Base-by-base conservation (phyloP, 2,888 invertebrate genomes). In the Metalampra italica region DNA sequence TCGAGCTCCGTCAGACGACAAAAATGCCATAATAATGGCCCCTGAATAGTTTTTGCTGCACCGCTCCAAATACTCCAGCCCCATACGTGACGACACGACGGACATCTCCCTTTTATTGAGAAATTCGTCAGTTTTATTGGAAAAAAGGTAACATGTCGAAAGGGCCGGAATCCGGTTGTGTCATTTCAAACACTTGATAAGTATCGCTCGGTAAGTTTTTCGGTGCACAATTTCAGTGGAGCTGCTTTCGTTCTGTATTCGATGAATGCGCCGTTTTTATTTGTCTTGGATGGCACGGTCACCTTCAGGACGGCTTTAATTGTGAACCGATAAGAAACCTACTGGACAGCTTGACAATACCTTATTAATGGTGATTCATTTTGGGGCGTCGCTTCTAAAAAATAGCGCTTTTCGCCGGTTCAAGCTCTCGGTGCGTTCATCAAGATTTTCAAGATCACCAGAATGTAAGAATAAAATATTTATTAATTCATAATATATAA, bases 101-200 rank as follows among this genome's bases (percentile, higher is more conserved):
- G 77, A 80, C 84, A 84, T 86, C 86, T 83, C 84, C 83, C 83
- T 88, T 84, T 81, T 89, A 89, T 89, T 89, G 88, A 89, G 88
- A 89, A 89, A 89, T 88, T 87, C 87, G 89, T 88, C 88, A 89
- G 89, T 87, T 86, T 85, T 83, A 86, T 85, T 77, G 67, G 67
- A 64, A 74, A 82, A 84, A 86, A 87, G 66, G 22, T 22, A 70
- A 74, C 75, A 79, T 75, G 73, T 75, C 72, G 61, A 69, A 70
- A 75, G 68, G 71, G 64, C 68, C 69, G 80, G 88, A 87, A 88
- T 88, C 88, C 86, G 74, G 85, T 86, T 87, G 89, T 84, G 89
- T 83, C 89, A 89, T 89, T 89, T 89, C 88, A 88, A 89, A 89
- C 89, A 89, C 89, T 89, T 89, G 86, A 88, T 88, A 89, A 88